phyloP scores from a whole-genome alignment of 2,113 vertebrate genomes.

The Gallinago paraguaiae region DNA sequence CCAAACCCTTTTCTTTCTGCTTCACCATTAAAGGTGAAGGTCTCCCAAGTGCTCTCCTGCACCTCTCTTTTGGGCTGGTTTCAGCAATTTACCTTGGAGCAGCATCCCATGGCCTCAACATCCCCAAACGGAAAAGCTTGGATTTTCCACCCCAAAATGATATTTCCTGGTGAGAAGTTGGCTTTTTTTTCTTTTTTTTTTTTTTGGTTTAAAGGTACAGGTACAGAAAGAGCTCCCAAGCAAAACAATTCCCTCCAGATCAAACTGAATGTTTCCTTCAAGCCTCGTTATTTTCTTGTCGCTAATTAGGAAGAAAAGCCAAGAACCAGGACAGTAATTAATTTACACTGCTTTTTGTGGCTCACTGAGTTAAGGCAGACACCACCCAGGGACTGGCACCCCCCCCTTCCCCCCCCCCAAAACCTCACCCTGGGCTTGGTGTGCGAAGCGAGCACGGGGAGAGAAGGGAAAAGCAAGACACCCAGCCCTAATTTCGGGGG shows the following conservation, averaged over 20 bases:
- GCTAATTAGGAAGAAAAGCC: background rate
- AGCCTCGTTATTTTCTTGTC: slow-evolving; percentile 13
- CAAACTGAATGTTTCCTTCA: slow-evolving; percentile 11
- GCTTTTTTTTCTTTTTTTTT: background rate
- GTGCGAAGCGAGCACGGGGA: background rate
- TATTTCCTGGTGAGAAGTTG: background rate
- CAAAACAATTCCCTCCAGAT: slow-evolving; percentile 12
- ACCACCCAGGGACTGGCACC: background rate
- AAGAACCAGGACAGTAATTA: slow-evolving; percentile 34
- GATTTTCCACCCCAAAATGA: background rate
- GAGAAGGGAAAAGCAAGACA: background rate
- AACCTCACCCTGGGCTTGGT: accelerated
- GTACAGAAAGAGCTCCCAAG: slow-evolving; percentile 16
- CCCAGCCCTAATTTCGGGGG: accelerated
- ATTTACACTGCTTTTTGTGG: slow-evolving; percentile 15
- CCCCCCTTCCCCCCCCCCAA: background rate
- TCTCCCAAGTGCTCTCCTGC: background rate
- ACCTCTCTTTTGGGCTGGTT: background rate
- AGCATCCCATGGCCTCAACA: background rate
- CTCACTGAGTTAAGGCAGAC: background rate
- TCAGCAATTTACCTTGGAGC: background rate
- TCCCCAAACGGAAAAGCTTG: background rate
- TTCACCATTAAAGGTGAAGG: background rate
- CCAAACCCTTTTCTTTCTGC: background rate
- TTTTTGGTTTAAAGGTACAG: background rate